phyloP scores from a whole-genome alignment of 2,888 invertebrate genomes.

The Lacanobia oleracea region DNA sequence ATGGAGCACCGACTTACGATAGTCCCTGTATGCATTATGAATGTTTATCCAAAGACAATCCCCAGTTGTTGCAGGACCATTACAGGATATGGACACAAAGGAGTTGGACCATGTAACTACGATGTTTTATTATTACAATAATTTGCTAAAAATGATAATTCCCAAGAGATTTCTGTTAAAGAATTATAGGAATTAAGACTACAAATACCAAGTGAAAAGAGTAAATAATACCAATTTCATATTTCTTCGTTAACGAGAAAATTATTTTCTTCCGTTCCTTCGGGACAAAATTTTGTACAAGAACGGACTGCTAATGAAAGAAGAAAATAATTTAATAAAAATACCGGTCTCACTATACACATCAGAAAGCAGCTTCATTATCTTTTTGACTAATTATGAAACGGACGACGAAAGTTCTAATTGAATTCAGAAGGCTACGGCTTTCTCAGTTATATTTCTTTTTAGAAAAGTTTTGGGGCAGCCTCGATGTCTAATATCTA shows the following conservation, averaged over 20 bases:
- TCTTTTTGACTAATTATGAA: conserved; percentile 68
- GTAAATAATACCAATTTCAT: conserved; percentile 37
- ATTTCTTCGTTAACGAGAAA: conserved; percentile 23
- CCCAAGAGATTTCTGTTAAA: neutral
- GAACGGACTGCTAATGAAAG: conserved; percentile 42
- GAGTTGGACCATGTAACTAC: no score
- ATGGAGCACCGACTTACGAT: no score
- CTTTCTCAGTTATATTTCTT: conserved; percentile 57
- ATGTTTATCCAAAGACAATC: no score
- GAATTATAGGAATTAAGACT: neutral
- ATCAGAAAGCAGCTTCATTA: conserved; percentile 62
- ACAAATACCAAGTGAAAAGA: conserved; percentile 23
- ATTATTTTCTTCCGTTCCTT: conserved; percentile 30
- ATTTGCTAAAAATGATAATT: neutral
- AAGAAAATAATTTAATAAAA: conserved; percentile 58
- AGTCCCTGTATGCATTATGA: no score
- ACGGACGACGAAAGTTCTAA: conserved; percentile 66
- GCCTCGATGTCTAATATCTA: conserved; percentile 67
- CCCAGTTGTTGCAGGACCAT: no score
- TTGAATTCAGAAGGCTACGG: conserved; percentile 64
- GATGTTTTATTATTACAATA: neutral
- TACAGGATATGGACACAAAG: no score
- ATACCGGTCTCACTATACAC: conserved; percentile 47
- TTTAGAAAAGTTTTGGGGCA: conserved; percentile 51
- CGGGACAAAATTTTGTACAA: conserved; percentile 34